Evolutionary conservation across 2,797 vertebrate species (phyloP), one percentile per base, ranked within the genome.

Genomic region (Muraenolepis orangiensis): DNA sequence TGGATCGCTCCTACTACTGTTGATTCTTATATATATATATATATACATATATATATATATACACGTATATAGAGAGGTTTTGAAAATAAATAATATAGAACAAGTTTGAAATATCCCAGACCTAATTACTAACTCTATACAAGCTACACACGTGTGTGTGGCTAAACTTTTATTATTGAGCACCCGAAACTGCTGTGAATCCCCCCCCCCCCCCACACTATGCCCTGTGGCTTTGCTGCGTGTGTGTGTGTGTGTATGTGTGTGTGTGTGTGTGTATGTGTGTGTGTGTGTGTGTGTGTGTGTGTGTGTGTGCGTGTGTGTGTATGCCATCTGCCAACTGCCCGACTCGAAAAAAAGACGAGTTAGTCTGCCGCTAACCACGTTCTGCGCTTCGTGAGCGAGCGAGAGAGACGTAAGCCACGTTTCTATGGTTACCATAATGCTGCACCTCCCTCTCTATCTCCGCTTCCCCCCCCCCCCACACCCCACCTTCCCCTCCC

Each of bases 381-480:
- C 13, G 85, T 97, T 94, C 95, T 95, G 93, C 94, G 94, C 93
- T 95, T 95, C 95, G 96, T 94, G 92, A 92, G 29, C 75, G 78
- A 86, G 76, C 93, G 88, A 93, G 92, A 91, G 69, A 67, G 69
- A 80, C 75, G 80, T 74, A 82, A 64, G 57, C 23, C 76, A 87
- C 96, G 93, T 96, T 91, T 91, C 92, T 91, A 91, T 91, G 92
- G 93, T 94, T 97, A 96, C 96, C 97, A 97, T 99, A 98, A 98
- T 94, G 96, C 98, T 96, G 94, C 97, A 96, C 97, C 96, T 97
- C 96, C 96, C 96, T 98, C 96, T 97, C 98, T 96, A 99, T 98
- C n/a, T n/a, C n/a, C 99, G 98, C 97, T 99, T 98, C 95, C 97
- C 95, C 97, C 95, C 94, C 98, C 96, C 97, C 97, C 97, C 98